phyloP scores from a whole-genome alignment of 2,888 invertebrate species.

The Empis livida region DNA sequence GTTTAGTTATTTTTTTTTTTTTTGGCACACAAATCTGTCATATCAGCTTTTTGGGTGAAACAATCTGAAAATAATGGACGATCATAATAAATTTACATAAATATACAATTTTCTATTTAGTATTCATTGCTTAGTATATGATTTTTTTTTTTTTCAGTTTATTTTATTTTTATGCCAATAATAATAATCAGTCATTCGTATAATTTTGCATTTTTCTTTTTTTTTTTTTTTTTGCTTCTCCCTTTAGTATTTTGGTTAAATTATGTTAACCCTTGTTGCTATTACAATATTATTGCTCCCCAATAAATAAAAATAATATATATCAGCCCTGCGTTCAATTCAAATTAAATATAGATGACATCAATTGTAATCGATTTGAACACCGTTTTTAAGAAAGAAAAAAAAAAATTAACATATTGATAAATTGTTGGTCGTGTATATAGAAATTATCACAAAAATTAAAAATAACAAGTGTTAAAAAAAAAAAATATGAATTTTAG shows the following conservation, averaged over 20 bases:
- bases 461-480: too few species aligned
- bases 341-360: background rate
- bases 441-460: too few species aligned
- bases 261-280: too few species aligned
- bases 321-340: too few species aligned
- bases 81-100: constrained; percentile 10
- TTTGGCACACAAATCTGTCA: constrained; percentile 4
- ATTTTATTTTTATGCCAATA: constrained; percentile 1
- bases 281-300: too few species aligned
- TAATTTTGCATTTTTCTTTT: too few species aligned
- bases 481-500: too few species aligned
- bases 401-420: constrained; percentile 4
- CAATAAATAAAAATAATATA: too few species aligned
- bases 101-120: constrained; percentile 14
- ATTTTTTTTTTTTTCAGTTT: background rate
- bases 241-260: constrained; percentile 1
- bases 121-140: constrained; percentile 13
- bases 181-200: constrained; percentile 12
- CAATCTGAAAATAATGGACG: constrained; percentile 13
- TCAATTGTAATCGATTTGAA: constrained; percentile 7
- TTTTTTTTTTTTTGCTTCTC: too few species aligned
- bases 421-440: too few species aligned
- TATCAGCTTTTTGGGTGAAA: constrained; percentile 13
- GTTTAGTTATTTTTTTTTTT: too few species aligned
- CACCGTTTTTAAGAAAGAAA: background rate